Evolutionary conservation across 2,888 invertebrate species (phyloP).

Genomic region (Trachelus troglodyta): DNA sequence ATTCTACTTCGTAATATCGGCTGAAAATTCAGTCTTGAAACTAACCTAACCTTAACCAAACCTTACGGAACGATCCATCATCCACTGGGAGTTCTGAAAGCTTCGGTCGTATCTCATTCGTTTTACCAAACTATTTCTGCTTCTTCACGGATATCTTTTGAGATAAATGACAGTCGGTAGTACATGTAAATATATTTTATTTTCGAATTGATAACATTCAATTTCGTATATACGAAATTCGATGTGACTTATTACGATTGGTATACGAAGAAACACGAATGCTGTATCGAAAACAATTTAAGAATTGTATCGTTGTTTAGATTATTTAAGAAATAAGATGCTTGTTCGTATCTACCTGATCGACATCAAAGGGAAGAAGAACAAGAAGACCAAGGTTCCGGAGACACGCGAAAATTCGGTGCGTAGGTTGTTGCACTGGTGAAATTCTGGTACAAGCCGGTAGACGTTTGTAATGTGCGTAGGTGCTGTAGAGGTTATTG

Average conservation of each 20-base stretch:
- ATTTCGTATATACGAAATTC: not conserved
- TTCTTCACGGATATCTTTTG: not conserved
- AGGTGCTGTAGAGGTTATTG: constrained; percentile 8
- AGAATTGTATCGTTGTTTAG: not conserved
- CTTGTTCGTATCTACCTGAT: not conserved
- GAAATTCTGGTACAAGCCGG: no score
- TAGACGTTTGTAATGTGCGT: not conserved
- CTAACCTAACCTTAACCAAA: not conserved
- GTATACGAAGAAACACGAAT: not conserved
- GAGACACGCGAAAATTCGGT: no score
- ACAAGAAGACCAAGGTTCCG: constrained; percentile 3
- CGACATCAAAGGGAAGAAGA: constrained; percentile 13
- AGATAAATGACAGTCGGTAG: not conserved
- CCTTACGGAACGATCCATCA: not conserved
- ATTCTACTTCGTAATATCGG: not conserved
- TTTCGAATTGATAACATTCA: not conserved
- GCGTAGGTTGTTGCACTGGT: no score
- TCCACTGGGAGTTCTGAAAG: not conserved
- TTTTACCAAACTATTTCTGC: not conserved
- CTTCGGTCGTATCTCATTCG: not conserved
- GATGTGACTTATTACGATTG: not conserved
- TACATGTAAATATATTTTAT: not conserved
- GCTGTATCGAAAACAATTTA: not conserved
- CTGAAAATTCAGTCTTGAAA: not conserved
- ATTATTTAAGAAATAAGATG: not conserved